Base-by-base conservation (phyloP, 2,888 invertebrate genomes). In the Netelia virgata region DNA sequence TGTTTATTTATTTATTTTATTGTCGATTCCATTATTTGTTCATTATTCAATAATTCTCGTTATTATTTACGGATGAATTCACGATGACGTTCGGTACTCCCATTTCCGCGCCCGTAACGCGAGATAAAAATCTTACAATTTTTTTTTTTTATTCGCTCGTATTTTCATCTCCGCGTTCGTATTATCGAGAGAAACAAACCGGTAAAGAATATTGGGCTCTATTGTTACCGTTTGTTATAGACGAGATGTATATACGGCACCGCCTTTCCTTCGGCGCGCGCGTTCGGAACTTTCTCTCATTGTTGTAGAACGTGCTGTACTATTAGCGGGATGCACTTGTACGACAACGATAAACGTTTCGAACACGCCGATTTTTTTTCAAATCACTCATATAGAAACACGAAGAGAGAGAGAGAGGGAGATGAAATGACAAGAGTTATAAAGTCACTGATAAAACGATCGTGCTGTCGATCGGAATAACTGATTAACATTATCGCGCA, bases 201-300 rank as follows among this genome's bases (percentile, higher is more conserved):
- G n/a, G 18, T 18, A 10, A 43, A n/a, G 59, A 55, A 18, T 55
- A 77, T 59, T 66, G 8, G 9, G 68, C 11, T 14, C 18, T 47
- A 69, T 18, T 59, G 59, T 47, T 23, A 28, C 18, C 57, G 70
- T 28, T 55, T 41, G 28, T 69, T 63, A 61, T 50, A 36, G 18
- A 28, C 68, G 28, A 47, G 18, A 47, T 69, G 9, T 36, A 41
- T 57, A 57, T 6, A 50, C 66, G 75, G 53, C 79, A 74, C 14
- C 83, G 83, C 79, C 79, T 79, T 79, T 69, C 28, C 28, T 75
- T 70, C 75, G 70, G 23, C 20, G 28, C 18, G 59, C 64, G 16
- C 50, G 50, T n/a, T 63, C 59, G 41, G 64, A 59, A 83, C 83
- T 83, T 83, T 83, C 83, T 83, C 83, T 83, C 79, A 79, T 83